Evolutionary conservation across 2,113 vertebrate species (phyloP).

Genomic region (Corydoras maculifer): DNA sequence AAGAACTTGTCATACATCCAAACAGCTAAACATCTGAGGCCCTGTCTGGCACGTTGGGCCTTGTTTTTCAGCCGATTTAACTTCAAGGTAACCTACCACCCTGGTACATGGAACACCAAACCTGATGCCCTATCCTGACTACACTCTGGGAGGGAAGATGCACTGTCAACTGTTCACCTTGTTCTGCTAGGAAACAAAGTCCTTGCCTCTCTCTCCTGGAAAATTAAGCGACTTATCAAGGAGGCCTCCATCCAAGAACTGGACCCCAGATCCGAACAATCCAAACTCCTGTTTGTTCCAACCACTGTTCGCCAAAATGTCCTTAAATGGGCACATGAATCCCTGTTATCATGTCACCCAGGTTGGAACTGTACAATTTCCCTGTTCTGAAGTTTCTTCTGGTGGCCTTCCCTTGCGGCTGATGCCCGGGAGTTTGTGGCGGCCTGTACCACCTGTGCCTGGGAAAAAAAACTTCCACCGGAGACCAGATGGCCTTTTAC

Average conservation of each 20-base stretch:
- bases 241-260: background rate
- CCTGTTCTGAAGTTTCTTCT: background rate
- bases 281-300: background rate
- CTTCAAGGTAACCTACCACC: background rate
- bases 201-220: background rate
- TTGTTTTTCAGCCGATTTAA: conserved; percentile 5
- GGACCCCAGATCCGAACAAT: background rate
- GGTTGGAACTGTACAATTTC: background rate
- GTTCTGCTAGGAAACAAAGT: background rate
- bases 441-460: background rate
- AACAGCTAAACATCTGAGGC: background rate
- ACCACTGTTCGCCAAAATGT: background rate
- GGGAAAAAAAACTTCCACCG: background rate
- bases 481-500: background rate
- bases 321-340: background rate
- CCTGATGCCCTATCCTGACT: conserved; percentile 4
- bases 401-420: background rate
- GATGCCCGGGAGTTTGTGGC: background rate
- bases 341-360: background rate
- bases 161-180: background rate
- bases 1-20: background rate
- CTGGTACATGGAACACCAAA: background rate
- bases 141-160: background rate
- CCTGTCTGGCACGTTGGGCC: background rate
- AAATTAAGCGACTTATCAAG: background rate